A percentile compares a stretch with the other conserved stretches of the same genome.
Evolutionary conservation across 2,797 vertebrate genomes (phyloP).

Genomic region (Squalus acanthias): DNA sequence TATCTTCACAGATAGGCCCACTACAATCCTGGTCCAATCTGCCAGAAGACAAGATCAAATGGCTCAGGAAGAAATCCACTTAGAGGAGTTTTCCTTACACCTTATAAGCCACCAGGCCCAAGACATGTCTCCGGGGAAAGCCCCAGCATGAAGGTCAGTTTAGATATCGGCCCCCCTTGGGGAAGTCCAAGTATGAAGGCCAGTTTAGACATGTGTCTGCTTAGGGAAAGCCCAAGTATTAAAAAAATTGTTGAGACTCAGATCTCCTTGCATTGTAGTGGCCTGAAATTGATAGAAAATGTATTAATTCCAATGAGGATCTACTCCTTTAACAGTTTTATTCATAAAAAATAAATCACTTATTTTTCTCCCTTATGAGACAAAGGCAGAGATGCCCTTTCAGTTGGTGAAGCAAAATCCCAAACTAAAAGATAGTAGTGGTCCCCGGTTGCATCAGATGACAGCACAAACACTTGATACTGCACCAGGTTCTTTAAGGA

Average conservation of each 20-base stretch:
- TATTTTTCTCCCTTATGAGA: neutral
- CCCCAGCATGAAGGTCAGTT: neutral
- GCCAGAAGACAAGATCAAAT: neutral
- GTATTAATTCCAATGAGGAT: neutral
- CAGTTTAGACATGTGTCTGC: neutral
- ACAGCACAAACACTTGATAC: neutral
- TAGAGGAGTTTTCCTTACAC: neutral
- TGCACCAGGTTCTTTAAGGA: neutral
- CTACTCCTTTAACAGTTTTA: neutral
- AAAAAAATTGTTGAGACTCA: neutral
- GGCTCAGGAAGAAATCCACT: neutral
- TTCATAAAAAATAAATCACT: neutral
- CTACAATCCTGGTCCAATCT: neutral
- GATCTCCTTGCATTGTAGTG: neutral
- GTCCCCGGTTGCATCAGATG: neutral
- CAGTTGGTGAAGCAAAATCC: neutral
- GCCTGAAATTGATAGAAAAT: neutral
- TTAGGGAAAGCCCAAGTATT: neutral
- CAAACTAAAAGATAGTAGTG: neutral
- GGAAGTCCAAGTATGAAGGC: neutral
- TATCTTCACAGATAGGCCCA: neutral
- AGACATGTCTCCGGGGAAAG: neutral
- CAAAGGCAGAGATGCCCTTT: neutral
- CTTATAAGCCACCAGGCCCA: neutral
- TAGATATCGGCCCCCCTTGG: neutral